Conservation (phyloP, 2,888 invertebrate species). For the Phortica okadai region DNA sequence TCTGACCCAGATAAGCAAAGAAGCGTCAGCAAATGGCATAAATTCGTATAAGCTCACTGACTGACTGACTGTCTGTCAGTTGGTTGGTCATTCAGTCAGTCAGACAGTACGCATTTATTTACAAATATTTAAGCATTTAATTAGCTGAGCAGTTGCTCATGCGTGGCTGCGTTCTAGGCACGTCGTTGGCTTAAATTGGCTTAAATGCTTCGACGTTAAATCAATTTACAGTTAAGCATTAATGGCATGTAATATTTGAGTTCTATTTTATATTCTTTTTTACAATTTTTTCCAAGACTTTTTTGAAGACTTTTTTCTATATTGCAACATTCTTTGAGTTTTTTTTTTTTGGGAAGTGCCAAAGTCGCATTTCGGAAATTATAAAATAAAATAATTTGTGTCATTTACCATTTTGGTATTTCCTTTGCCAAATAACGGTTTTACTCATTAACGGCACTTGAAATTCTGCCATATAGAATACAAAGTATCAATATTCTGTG, state of each 20-base stretch:
- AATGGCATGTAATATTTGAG: background rate
- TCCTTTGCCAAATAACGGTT: too few species aligned
- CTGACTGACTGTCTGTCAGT: background rate
- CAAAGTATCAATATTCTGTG: background rate
- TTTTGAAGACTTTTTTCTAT: background rate
- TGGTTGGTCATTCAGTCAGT: background rate
- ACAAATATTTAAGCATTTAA: conserved; percentile 21
- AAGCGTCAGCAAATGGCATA: conserved; percentile 5
- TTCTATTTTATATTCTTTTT: background rate
- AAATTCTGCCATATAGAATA: too few species aligned
- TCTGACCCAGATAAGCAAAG: conserved; percentile 19
- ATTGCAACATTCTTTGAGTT: too few species aligned
- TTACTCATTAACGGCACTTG: too few species aligned
- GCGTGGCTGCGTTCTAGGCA: conserved; percentile 13
- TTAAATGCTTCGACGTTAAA: background rate
- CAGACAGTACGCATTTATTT: background rate
- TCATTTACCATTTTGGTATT: too few species aligned
- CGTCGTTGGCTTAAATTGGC: background rate
- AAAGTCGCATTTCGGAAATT: too few species aligned
- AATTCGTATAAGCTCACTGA: background rate
- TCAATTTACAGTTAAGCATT: conserved; percentile 15
- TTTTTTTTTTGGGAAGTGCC: too few species aligned
- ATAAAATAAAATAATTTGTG: too few species aligned
- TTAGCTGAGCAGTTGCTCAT: conserved; percentile 9
- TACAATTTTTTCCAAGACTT: background rate